Percentiles rank a stretch among this genome's conserved stretches.
These are phyloP conservation scores for Epistrophella euchroma DNA, from an alignment of 2,888 invertebrate species.

Conservation along the genomic window DNA sequence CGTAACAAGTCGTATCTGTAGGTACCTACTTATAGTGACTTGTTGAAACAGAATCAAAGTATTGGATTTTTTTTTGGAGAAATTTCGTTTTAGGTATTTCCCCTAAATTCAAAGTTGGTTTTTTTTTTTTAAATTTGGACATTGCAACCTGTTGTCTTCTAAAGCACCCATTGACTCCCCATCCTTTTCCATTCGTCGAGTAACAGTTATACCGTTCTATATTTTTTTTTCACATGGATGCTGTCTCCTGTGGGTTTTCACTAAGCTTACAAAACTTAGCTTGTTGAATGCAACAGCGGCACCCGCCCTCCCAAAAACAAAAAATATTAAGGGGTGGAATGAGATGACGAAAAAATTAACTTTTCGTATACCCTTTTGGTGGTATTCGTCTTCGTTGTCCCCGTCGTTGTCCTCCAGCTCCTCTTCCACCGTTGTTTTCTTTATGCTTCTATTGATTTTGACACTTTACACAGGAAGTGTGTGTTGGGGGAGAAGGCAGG, in stretches of 20 bases:
- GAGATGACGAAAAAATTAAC: conserved; percentile 41
- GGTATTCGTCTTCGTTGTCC: conserved; percentile 36
- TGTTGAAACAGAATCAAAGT: conserved; percentile 48
- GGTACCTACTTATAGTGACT: conserved; percentile 8
- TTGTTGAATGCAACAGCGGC: conserved; percentile 64
- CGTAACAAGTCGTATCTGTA: conserved; percentile 12
- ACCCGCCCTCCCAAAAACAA: not conserved
- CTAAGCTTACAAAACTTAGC: conserved; percentile 65
- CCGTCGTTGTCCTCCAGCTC: not conserved
- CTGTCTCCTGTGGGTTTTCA: conserved; percentile 55
- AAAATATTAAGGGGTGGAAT: not conserved
- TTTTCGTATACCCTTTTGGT: conserved; percentile 62
- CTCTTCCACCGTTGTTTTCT: not conserved
- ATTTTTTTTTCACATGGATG: conserved; percentile 20
- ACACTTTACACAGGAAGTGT: conserved; percentile 50
- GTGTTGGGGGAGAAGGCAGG: not conserved
- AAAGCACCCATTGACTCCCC: not conserved
- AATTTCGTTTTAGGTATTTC: conserved; percentile 24
- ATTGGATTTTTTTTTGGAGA: conserved; percentile 36
- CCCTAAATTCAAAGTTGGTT: conserved; percentile 18
- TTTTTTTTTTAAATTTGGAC: conserved; percentile 44
- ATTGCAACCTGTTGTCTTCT: conserved; percentile 73
- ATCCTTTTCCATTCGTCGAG: not conserved
- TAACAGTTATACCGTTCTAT: not conserved
- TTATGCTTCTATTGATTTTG: conserved; percentile 59